Evolutionary conservation across 1,140 invertebrate species (phyloP), one percentile per base, ranked within the genome.

Genomic region (Neodiprion virginianus): DNA sequence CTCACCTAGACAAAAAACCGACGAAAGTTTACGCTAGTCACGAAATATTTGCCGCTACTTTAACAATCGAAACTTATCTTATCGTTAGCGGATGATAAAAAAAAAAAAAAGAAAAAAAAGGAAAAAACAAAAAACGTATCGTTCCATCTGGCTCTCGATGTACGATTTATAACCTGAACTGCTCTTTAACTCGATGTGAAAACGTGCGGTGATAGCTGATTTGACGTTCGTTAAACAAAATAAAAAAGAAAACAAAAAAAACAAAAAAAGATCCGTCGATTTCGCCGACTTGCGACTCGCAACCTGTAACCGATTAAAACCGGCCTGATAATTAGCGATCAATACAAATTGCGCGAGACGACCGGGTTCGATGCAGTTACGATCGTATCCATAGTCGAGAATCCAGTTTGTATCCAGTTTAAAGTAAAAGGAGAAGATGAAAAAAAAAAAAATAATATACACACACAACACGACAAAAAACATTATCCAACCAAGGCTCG

Each of bases 341-440:
- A 7, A 61, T 61, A 61, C 53, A 61, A 61, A 61, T 61, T 61
- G 53, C 53, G n/a, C 11, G n/a, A 14, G 53, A 61, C 8, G 53
- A 61, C 53, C 50, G 28, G 71, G 12, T 48, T 48, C 69, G 65
- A 69, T 17, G 11, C 70, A 53, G 14, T 23, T 72, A 65, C 23
- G 23, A 72, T 68, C 28, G 28, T 40, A 40, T 40, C 28, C 28
- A 40, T 2, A 3, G 5, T 40, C 28, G 28, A 40, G 14, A 72
- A 69, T 75, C 69, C 40, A 48, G 66, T 72, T 47, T n/a, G 28
- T 47, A 65, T 68, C 40, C n/a, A 53, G 74, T 71, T 61, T 69
- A 75, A 72, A 71, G 67, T 69, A 61, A 75, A 21, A 61, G 49
- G 69, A 40, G 69, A 61, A 7, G 14, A 21, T 21, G 17, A 21